phyloP scores from a whole-genome alignment of 2,888 invertebrate species.

The Enchytraeus crypticus region DNA sequence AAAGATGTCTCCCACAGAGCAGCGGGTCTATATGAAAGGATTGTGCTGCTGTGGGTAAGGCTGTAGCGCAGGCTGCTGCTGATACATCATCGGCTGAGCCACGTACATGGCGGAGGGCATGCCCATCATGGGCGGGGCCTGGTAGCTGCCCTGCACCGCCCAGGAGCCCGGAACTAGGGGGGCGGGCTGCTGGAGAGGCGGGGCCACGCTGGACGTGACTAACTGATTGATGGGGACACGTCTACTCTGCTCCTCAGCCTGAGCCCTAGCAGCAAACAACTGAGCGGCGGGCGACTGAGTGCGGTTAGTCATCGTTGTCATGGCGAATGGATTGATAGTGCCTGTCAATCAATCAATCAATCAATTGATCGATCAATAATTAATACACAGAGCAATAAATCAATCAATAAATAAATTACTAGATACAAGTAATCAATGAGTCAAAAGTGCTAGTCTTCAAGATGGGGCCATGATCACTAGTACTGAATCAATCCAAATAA shows the following conservation, averaged over 20 bases:
- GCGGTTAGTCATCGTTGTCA: background rate
- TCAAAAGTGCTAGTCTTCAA: no score
- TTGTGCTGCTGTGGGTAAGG: background rate
- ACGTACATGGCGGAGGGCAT: background rate
- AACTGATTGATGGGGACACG: conserved; percentile 6
- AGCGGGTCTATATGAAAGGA: background rate
- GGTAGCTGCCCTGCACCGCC: background rate
- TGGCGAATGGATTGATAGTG: conserved; percentile 11
- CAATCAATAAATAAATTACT: background rate
- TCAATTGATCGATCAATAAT: background rate
- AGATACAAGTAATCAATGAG: no score
- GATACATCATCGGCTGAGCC: background rate
- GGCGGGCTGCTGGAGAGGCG: background rate
- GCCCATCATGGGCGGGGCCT: background rate
- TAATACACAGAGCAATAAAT: no score
- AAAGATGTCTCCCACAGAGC: no score
- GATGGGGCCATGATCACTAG: no score
- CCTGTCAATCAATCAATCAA: background rate
- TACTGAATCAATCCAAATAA: no score
- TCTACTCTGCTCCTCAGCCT: conserved; percentile 2
- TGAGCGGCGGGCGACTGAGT: conserved; percentile 2
- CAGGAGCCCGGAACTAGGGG: background rate
- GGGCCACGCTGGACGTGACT: background rate
- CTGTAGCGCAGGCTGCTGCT: background rate
- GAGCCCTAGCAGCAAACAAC: conserved; percentile 2